These are phyloP conservation scores for Muscidifurax raptorellus DNA, from an alignment of 1,140 invertebrate genomes.

Conservation along the genomic window DNA sequence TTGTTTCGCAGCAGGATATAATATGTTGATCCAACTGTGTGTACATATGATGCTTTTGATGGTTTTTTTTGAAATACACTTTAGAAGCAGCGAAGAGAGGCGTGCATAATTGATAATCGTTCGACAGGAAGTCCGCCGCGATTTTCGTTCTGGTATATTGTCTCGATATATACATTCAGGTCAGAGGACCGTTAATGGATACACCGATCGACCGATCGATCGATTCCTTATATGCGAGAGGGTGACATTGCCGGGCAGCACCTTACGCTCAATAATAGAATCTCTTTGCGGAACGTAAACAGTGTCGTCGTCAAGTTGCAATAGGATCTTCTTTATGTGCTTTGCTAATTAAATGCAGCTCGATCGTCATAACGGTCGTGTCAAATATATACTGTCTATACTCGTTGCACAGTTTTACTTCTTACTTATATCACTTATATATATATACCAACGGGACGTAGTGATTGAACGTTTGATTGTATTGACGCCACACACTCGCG, in stretches of 20 bases:
- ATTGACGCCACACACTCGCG: too few species aligned
- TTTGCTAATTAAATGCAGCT: not conserved
- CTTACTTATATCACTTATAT: too few species aligned
- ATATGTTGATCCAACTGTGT: not conserved
- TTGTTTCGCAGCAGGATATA: slow-evolving; percentile 12
- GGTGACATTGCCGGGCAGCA: not conserved
- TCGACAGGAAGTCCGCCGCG: not conserved
- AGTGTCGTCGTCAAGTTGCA: not conserved
- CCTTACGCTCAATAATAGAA: not conserved
- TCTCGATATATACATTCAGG: not conserved
- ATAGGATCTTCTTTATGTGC: not conserved
- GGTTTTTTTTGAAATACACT: too few species aligned
- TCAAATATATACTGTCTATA: too few species aligned
- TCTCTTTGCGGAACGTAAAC: not conserved
- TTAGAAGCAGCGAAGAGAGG: too few species aligned
- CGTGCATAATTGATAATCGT: not conserved
- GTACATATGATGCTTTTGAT: too few species aligned
- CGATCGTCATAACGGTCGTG: not conserved
- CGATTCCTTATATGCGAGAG: not conserved
- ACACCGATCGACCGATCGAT: not conserved
- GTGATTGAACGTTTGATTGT: too few species aligned
- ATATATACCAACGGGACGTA: too few species aligned
- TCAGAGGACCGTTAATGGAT: not conserved
- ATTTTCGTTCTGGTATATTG: not conserved
- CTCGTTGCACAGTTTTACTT: too few species aligned